A percentile compares a stretch with the other conserved stretches of the same genome.
Conservation (phyloP, 2,888 invertebrate species). For the Heteropelma amictum region DNA sequence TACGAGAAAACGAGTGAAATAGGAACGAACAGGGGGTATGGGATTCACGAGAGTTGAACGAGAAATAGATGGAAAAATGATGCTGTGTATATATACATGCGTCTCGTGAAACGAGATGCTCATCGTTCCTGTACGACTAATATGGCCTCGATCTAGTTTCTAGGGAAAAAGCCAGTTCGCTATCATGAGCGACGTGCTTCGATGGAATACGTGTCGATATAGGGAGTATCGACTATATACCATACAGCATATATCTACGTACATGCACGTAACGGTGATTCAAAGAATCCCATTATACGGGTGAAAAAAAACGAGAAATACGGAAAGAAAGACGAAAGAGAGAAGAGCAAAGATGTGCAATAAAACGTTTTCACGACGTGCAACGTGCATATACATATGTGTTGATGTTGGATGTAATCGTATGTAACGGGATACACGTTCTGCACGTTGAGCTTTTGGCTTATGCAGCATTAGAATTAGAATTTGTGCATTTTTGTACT, state of each 20-base stretch:
- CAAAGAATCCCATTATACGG: slow-evolving; percentile 36
- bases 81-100: background rate
- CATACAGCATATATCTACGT: background rate
- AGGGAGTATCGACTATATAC: slow-evolving; percentile 1
- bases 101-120: slow-evolving; percentile 31
- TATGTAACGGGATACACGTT: slow-evolving; percentile 45
- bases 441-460: slow-evolving; percentile 37
- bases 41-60: slow-evolving; percentile 5
- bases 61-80: slow-evolving; percentile 21
- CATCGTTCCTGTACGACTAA: slow-evolving; percentile 39
- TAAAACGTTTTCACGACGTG: slow-evolving; percentile 52
- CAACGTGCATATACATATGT: background rate
- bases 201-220: slow-evolving; percentile 26
- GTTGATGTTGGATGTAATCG: slow-evolving; percentile 38
- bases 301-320: slow-evolving; percentile 24
- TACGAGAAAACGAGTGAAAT: no score
- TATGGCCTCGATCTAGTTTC: slow-evolving; percentile 54
- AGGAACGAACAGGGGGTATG: slow-evolving; percentile 11
- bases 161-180: slow-evolving; percentile 49
- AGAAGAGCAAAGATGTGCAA: slow-evolving; percentile 58
- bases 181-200: slow-evolving; percentile 13
- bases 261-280: slow-evolving; percentile 4
- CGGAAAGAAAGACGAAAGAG: slow-evolving; percentile 61
- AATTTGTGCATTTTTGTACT: slow-evolving; percentile 6
- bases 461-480: slow-evolving; percentile 26